Evolutionary conservation across 2,888 invertebrate species (phyloP).

Genomic region (Eueremaeus valkanovi): DNA sequence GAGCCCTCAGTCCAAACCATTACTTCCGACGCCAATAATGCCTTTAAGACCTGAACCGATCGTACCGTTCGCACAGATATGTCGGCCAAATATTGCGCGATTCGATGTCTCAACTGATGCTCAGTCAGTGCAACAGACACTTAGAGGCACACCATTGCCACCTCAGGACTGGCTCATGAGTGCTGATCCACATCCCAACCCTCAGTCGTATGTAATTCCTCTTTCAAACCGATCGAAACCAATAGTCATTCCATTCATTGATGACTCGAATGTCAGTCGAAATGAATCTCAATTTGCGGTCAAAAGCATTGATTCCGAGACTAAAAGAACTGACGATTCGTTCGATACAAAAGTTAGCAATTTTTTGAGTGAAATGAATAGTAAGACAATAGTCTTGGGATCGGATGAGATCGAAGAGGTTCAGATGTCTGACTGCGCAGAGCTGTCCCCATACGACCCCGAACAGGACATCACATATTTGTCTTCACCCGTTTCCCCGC

Average conservation of each 20-base stretch:
- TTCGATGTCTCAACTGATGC: background rate
- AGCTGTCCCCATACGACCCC: constrained; percentile 4
- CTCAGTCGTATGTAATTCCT: background rate
- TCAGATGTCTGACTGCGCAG: background rate
- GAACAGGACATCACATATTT: constrained; percentile 3
- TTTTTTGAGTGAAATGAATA: background rate
- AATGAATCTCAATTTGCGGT: background rate
- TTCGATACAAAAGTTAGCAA: background rate
- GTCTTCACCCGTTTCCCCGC: background rate
- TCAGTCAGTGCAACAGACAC: background rate
- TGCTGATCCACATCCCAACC: background rate
- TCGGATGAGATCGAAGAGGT: background rate
- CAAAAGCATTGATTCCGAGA: background rate
- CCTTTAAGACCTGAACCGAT: background rate
- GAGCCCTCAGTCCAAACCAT: background rate
- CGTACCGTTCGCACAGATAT: background rate
- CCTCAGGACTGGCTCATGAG: too few relatives aligned
- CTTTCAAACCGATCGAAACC: background rate
- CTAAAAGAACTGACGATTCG: background rate
- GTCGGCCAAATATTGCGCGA: background rate
- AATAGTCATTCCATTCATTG: constrained; percentile 3
- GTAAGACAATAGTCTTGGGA: background rate
- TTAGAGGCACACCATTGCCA: background rate
- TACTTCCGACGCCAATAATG: constrained; percentile 24
- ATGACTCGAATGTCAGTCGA: background rate